Evolutionary conservation across 2,888 invertebrate species (phyloP), one percentile per base, ranked within the genome.

Genomic region (Netelia melanura): DNA sequence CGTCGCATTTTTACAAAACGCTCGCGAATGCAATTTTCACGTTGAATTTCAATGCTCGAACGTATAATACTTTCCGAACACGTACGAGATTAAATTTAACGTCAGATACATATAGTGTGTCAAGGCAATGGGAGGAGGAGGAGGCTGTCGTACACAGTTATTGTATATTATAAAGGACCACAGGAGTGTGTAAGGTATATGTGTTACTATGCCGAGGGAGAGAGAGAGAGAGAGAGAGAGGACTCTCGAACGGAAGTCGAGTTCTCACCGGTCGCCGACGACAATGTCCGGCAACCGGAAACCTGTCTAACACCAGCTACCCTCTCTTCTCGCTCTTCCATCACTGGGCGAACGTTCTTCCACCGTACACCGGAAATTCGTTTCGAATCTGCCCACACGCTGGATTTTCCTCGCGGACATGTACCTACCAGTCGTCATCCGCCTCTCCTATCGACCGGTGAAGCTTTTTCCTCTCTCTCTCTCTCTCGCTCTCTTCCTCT

Each of bases 211-310:
- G 30, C 48, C 17, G 78, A 61, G 70, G 58, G 58, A 52, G 52
- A 62, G 68, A 48, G 48, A 65, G 56, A 25, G 44, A 58, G 77
- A 25, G 44, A 58, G 52, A 52, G 54, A 54, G 54, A 68, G 68
- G 52, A 52, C 64, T 52, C 44, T 38, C 78, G 38, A 74, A 79
- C 83, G 83, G 75, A 83, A 79, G 79, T 79, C 23, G 70, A 68
- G 64, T 70, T 83, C 70, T 83, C 79, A 79, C 79, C 83, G 70
- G 56, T 75, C 62, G 64, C 74, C 75, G 79, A 70, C 75, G 79
- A 83, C 83, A 83, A 83, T 79, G 78, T 83, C 83, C 83, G 83
- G 83, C 79, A 75, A 83, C 68, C 83, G 83, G 83, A 83, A 79
- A 83, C 74, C 61, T 75, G 62, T 79, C 74, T 54, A 75, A 62